Evolutionary conservation across 2,797 vertebrate genomes (phyloP).

Genomic region (Chaetodon trifasciatus): DNA sequence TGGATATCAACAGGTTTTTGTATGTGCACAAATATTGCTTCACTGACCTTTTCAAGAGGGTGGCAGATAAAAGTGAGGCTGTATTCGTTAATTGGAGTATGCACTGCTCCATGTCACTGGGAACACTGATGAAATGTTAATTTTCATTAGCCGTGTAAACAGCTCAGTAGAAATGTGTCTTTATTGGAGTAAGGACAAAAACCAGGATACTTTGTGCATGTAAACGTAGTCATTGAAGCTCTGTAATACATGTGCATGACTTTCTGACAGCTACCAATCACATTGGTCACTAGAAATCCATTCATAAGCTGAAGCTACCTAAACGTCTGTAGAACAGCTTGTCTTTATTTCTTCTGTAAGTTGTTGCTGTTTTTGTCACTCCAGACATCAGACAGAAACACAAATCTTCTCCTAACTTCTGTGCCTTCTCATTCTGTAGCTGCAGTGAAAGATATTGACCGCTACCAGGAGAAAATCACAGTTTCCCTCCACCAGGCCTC

Average conservation of each 20-base stretch:
- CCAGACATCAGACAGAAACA: background rate
- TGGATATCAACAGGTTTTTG: no score
- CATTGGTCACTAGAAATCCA: background rate
- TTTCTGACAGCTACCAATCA: background rate
- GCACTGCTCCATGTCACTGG: no score
- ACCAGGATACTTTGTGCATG: no score
- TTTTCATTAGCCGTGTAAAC: no score
- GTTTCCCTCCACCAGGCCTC: conserved; percentile 91
- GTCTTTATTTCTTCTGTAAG: background rate
- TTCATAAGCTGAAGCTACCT: background rate
- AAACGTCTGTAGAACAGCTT: background rate
- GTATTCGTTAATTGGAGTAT: no score
- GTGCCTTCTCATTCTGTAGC: conserved; percentile 75
- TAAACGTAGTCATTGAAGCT: background rate
- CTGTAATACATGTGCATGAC: background rate
- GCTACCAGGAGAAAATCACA: conserved; percentile 95
- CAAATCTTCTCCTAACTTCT: background rate
- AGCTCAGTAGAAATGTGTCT: no score
- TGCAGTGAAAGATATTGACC: conserved; percentile 95
- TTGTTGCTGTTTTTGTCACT: background rate
- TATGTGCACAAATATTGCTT: no score
- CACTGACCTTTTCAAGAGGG: no score
- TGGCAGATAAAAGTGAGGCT: no score
- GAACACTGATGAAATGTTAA: no score
- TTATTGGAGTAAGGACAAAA: no score